Percentiles rank a stretch among this genome's conserved stretches.
These are phyloP conservation scores for Scaptomyza parva DNA, from an alignment of 2,888 invertebrate species.

Conservation along the genomic window DNA sequence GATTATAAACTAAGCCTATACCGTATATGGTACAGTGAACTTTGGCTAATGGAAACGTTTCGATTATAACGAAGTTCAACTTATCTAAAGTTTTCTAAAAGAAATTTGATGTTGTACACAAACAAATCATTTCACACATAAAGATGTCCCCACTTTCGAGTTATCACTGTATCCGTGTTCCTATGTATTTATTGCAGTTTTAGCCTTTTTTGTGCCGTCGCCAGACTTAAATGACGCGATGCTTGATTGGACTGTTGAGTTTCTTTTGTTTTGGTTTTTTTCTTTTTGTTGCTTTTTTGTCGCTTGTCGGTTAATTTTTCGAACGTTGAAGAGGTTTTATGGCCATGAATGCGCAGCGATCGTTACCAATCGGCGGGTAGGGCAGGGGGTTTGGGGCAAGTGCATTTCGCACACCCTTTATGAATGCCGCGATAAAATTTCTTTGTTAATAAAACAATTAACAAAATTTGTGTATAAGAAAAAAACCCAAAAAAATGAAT, in stretches of 20 bases:
- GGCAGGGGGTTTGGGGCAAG: constrained; percentile 49
- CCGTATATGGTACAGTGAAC: too few species aligned
- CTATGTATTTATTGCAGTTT: background rate
- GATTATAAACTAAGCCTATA: too few species aligned
- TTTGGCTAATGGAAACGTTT: too few species aligned
- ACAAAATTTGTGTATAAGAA: constrained; percentile 34
- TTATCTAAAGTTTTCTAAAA: too few species aligned
- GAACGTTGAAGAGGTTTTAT: constrained; percentile 73
- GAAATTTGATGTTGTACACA: too few species aligned
- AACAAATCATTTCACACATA: background rate
- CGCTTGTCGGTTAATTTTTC: constrained; percentile 65
- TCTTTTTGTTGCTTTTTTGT: constrained; percentile 59
- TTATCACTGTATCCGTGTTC: background rate
- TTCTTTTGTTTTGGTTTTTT: constrained; percentile 3
- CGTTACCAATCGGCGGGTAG: constrained; percentile 11
- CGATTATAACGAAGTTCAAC: too few species aligned
- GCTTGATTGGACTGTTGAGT: constrained; percentile 53
- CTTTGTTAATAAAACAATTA: constrained; percentile 75
- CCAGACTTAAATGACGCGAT: constrained; percentile 25
- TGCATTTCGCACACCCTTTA: constrained; percentile 64
- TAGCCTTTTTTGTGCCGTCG: constrained; percentile 35
- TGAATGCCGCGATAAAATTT: constrained; percentile 74
- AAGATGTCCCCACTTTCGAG: background rate
- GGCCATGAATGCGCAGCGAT: constrained; percentile 45
- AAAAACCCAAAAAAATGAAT: constrained; percentile 3